These are phyloP conservation scores for Amphipyra tragopoginis DNA, from an alignment of 2,888 invertebrate species.

Conservation along the genomic window DNA sequence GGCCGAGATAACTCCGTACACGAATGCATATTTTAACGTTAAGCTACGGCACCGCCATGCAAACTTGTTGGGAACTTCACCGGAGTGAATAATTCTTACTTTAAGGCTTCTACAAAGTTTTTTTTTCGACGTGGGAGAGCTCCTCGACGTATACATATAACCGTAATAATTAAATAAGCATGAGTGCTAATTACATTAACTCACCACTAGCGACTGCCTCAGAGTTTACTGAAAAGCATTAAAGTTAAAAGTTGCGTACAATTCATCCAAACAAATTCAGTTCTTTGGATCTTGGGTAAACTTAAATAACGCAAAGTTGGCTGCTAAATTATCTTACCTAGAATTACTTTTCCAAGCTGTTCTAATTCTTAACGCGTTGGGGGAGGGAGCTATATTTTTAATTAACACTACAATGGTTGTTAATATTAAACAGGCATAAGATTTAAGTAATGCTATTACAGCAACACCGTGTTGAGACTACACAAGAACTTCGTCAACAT, in stretches of 20 bases:
- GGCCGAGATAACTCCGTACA: slow-evolving; percentile 82
- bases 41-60: slow-evolving; percentile 80
- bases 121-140: slow-evolving; percentile 52
- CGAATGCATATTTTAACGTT: slow-evolving; percentile 87
- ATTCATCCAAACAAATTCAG: slow-evolving; percentile 10
- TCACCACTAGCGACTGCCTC: slow-evolving; percentile 18
- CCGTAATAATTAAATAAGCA: slow-evolving; percentile 23
- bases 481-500: neutral
- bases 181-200: slow-evolving; percentile 25
- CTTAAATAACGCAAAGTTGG: slow-evolving; percentile 22
- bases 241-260: slow-evolving; percentile 1
- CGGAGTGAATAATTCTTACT: slow-evolving; percentile 83
- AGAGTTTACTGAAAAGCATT: slow-evolving; percentile 1
- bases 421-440: no score
- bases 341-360: slow-evolving; percentile 9
- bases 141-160: slow-evolving; percentile 47
- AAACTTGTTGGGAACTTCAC: slow-evolving; percentile 83
- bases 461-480: no score
- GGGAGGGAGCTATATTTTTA: neutral
- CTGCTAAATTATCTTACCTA: slow-evolving; percentile 17
- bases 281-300: slow-evolving; percentile 14
- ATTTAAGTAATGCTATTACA: no score
- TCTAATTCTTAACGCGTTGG: slow-evolving; percentile 5
- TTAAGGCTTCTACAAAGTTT: slow-evolving; percentile 70
- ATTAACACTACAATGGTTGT: no score